Percentiles rank a stretch among this genome's conserved stretches.
phyloP scores from a whole-genome alignment of 2,888 invertebrate genomes.

The Drosophila mettleri region DNA sequence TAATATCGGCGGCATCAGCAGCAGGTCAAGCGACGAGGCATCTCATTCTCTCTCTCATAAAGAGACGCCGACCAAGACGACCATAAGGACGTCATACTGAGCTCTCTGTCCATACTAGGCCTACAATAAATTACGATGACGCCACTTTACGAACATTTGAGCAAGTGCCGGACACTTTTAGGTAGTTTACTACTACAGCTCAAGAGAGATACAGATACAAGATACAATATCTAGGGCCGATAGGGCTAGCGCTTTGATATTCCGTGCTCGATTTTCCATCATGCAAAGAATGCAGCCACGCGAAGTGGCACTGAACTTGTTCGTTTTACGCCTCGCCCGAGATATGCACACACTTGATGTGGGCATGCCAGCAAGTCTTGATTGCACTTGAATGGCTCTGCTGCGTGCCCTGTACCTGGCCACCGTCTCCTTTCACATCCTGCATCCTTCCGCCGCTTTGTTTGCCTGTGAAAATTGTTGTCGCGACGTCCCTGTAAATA shows the following conservation, averaged over 20 bases:
- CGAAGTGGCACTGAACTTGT: slow-evolving; percentile 75
- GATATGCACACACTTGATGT: slow-evolving; percentile 33
- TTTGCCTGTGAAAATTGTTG: slow-evolving; percentile 83
- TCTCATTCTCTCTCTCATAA: slow-evolving; percentile 23
- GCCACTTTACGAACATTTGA: slow-evolving; percentile 81
- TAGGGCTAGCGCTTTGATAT: slow-evolving; percentile 71
- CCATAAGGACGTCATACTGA: slow-evolving; percentile 73
- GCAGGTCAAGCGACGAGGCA: slow-evolving; percentile 30
- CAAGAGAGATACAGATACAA: slow-evolving; percentile 39
- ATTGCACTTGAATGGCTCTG: slow-evolving; percentile 20
- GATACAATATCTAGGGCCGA: slow-evolving; percentile 66
- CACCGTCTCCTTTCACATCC: slow-evolving; percentile 65
- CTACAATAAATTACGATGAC: slow-evolving; percentile 80
- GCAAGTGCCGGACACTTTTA: slow-evolving; percentile 81
- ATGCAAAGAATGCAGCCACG: slow-evolving; percentile 51
- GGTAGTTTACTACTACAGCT: slow-evolving; percentile 54
- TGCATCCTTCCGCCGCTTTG: slow-evolving; percentile 75
- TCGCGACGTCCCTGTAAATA: slow-evolving; percentile 83
- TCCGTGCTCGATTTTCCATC: slow-evolving; percentile 14
- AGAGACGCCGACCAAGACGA: slow-evolving; percentile 65
- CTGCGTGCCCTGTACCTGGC: slow-evolving; percentile 33
- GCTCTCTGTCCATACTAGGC: slow-evolving; percentile 73
- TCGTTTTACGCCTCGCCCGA: slow-evolving; percentile 69
- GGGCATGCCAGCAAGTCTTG: slow-evolving; percentile 21
- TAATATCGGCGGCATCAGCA: slow-evolving; percentile 18